Percentiles rank a stretch among this genome's conserved stretches.
Evolutionary conservation across 2,888 invertebrate genomes (phyloP).

Genomic region (Serrognathus titanus): DNA sequence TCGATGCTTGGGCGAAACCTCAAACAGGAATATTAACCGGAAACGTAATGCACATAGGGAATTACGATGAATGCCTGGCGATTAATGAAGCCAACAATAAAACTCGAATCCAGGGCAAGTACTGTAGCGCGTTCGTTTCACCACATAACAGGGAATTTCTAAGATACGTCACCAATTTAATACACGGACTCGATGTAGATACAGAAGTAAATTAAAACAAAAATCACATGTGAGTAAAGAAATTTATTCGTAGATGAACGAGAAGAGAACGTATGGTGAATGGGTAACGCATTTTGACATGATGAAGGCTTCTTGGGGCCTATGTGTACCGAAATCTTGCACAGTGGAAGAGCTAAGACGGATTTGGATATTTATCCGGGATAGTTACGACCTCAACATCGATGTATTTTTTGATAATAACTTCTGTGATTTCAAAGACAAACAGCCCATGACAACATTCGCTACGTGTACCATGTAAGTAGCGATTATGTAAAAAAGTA

Average conservation of each 20-base stretch:
- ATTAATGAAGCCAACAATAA: conserved; percentile 6
- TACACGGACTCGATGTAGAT: conserved; percentile 8
- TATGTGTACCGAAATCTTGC: conserved; percentile 13
- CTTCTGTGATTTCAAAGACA: conserved; percentile 11
- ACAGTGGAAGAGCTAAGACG: conserved; percentile 2
- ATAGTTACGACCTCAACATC: conserved; percentile 6
- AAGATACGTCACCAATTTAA: neutral
- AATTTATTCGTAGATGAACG: neutral
- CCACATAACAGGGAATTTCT: conserved; percentile 2
- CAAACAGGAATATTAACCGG: conserved; percentile 24
- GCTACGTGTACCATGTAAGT: conserved; percentile 12
- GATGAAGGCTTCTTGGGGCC: conserved; percentile 10
- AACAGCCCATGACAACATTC: neutral
- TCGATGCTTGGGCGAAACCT: conserved; percentile 24
- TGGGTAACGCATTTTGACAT: neutral
- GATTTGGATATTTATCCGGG: conserved; percentile 2
- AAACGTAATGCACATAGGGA: conserved; percentile 22
- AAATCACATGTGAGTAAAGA: too few species aligned
- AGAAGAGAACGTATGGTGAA: neutral
- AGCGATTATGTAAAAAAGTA: too few species aligned
- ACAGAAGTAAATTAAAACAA: neutral
- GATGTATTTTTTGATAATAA: conserved; percentile 5
- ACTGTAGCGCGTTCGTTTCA: conserved; percentile 11
- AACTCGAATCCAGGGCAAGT: conserved; percentile 8
- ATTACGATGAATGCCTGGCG: conserved; percentile 24